Conservation (phyloP, 2,797 vertebrate genomes). For the Bufotes viridis region DNA sequence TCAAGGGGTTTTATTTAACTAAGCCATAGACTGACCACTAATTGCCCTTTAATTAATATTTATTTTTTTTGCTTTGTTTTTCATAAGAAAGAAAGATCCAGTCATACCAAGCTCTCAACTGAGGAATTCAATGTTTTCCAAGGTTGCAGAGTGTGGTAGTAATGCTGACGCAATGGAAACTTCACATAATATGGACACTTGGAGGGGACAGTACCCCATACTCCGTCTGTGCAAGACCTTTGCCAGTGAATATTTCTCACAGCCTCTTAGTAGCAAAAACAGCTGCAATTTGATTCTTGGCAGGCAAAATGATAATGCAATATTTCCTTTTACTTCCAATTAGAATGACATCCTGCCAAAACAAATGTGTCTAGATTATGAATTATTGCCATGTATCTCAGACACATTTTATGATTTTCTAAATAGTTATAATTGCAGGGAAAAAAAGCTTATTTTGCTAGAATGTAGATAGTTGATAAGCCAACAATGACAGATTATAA, state of each 20-base stretch:
- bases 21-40: too few relatives aligned
- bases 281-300: constrained; percentile 43
- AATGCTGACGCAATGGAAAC: background rate
- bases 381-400: background rate
- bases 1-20: too few relatives aligned
- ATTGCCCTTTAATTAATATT: too few relatives aligned
- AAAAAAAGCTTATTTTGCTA: constrained; percentile 15
- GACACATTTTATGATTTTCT: constrained; percentile 21
- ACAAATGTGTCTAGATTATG: constrained; percentile 26
- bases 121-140: background rate
- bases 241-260: constrained; percentile 36
- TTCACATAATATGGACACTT: background rate
- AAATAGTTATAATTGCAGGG: constrained; percentile 17
- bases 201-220: background rate
- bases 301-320: constrained; percentile 22
- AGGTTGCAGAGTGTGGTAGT: background rate
- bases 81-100: too few relatives aligned
- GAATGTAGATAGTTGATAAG: background rate
- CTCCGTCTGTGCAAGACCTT: background rate
- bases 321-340: constrained; percentile 51
- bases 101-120: too few relatives aligned
- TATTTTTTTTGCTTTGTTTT: too few relatives aligned
- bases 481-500: background rate
- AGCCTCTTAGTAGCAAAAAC: constrained; percentile 14
- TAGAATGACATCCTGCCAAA: constrained; percentile 43